These are phyloP conservation scores for Cephalotes varians DNA, from an alignment of 2,888 invertebrate genomes.

Conservation along the genomic window DNA sequence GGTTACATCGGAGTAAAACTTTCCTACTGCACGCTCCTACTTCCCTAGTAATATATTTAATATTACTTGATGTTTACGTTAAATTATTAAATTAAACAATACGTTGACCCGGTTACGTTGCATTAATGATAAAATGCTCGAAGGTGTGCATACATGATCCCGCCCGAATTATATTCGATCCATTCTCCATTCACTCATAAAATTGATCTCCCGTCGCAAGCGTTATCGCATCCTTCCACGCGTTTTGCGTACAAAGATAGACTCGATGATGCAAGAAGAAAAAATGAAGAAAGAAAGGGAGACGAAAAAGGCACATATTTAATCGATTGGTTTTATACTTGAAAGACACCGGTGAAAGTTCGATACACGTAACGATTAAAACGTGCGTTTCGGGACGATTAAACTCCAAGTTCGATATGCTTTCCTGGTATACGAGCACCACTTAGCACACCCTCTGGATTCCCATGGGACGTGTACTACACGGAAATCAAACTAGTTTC, in stretches of 20 bases:
- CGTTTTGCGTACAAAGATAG: not conserved
- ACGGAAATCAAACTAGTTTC: conserved; percentile 23
- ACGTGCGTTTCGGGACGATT: conserved; percentile 53
- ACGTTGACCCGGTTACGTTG: conserved; percentile 56
- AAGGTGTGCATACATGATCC: not conserved
- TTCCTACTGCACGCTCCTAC: conserved; percentile 63
- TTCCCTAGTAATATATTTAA: conserved; percentile 74
- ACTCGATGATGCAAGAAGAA: not conserved
- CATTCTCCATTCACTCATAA: not conserved
- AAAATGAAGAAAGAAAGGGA: not conserved
- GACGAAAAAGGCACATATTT: not conserved
- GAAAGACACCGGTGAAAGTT: conserved; percentile 17
- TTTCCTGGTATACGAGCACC: conserved; percentile 78
- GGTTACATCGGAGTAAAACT: conserved; percentile 71
- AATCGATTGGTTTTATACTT: not conserved
- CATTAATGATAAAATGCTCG: conserved; percentile 46
- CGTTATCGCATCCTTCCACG: not conserved
- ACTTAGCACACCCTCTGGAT: conserved; percentile 82
- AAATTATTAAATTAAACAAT: conserved; percentile 76
- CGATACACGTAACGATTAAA: conserved; percentile 60
- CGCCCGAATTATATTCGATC: conserved; percentile 45
- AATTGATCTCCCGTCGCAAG: conserved; percentile 6
- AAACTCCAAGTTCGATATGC: conserved; percentile 69
- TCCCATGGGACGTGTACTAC: conserved; percentile 76
- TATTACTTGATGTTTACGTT: conserved; percentile 75